Evolutionary conservation across 2,113 vertebrate genomes (phyloP).

Genomic region (Scomber colias): DNA sequence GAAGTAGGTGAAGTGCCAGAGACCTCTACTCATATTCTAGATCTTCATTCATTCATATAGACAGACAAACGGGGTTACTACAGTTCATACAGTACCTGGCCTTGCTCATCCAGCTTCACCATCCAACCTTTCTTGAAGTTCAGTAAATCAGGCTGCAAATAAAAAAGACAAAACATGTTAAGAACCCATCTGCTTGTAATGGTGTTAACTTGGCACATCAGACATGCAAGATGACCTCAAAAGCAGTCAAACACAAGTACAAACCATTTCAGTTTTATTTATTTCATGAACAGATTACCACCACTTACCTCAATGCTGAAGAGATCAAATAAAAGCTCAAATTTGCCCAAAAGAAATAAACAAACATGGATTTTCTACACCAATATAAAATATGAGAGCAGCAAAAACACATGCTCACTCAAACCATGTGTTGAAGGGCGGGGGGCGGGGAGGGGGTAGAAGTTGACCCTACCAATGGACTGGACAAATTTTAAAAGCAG

Average conservation of each 20-base stretch:
- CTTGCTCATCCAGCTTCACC: conserved; percentile 87
- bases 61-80: too few species aligned
- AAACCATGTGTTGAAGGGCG: not conserved
- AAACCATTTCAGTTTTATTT: conserved; percentile 1
- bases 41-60: too few species aligned
- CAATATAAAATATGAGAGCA: not conserved
- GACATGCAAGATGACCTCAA: conserved; percentile 27
- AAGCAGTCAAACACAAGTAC: conserved; percentile 32
- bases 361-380: not conserved
- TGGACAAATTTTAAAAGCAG: conserved; percentile 2
- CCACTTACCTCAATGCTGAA: conserved; percentile 13
- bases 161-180: conserved; percentile 9
- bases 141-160: conserved; percentile 84
- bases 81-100: conserved; percentile 76
- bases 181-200: not conserved
- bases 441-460: conserved; percentile 27
- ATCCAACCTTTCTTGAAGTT: conserved; percentile 91
- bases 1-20: too few species aligned
- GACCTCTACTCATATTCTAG: too few species aligned
- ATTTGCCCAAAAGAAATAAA: not conserved
- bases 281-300: not conserved
- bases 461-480: conserved; percentile 55
- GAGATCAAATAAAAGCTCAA: not conserved
- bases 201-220: too few species aligned
- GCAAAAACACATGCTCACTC: conserved; percentile 60